Evolutionary conservation across 2,888 invertebrate genomes (phyloP).

Genomic region (Leistus spinibarbis): DNA sequence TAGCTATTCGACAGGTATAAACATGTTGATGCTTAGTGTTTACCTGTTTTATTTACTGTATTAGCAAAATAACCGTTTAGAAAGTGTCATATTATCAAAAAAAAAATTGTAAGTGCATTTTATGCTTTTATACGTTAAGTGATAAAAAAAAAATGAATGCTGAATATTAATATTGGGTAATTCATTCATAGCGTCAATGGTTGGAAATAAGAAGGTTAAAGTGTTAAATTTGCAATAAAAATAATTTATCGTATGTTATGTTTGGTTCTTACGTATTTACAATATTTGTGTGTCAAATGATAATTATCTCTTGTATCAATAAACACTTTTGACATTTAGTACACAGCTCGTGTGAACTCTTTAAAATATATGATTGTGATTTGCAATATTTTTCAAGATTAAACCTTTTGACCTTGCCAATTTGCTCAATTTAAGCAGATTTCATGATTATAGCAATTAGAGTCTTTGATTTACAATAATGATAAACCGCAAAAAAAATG

Average conservation of each 20-base stretch:
- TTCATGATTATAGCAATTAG: background rate
- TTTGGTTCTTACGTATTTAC: background rate
- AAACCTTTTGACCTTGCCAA: background rate
- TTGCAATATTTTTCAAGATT: background rate
- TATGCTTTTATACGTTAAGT: too few relatives aligned
- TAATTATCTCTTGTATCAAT: background rate
- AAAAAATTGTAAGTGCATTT: too few relatives aligned
- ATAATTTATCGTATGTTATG: background rate
- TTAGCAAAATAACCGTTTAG: too few relatives aligned
- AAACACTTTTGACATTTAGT: background rate
- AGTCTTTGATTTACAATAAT: background rate
- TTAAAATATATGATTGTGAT: background rate
- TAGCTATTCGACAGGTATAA: too few relatives aligned
- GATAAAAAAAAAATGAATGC: too few relatives aligned
- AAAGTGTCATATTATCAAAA: too few relatives aligned
- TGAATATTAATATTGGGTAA: background rate
- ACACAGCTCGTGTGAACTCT: background rate
- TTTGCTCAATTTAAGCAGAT: background rate
- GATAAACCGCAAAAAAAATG: background rate
- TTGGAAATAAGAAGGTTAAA: background rate
- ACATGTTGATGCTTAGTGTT: too few relatives aligned
- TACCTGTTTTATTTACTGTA: too few relatives aligned
- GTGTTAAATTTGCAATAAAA: background rate
- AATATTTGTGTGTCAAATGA: background rate
- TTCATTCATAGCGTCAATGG: background rate